Evolutionary conservation across 2,113 vertebrate genomes (phyloP).

Genomic region (Crocuta crocuta): DNA sequence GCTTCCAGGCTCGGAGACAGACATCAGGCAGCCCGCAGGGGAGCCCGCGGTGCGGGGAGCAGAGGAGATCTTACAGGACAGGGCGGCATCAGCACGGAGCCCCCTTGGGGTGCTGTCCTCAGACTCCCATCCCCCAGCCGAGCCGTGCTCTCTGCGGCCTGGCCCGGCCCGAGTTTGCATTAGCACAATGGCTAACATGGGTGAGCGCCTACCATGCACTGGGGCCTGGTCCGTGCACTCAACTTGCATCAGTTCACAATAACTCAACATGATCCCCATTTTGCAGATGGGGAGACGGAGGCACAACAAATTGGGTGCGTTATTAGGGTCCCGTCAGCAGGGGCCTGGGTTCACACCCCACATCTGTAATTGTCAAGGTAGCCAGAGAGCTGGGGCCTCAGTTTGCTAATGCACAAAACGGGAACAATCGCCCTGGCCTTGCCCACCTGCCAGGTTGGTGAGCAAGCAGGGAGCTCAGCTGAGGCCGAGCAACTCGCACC

Average conservation of each 20-base stretch:
- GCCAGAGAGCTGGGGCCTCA: neutral
- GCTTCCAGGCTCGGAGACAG: neutral
- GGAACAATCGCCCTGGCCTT: neutral
- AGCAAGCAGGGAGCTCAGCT: too few relatives aligned
- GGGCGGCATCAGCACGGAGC: fast-evolving
- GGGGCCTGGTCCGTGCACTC: neutral
- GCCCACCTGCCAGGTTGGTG: neutral
- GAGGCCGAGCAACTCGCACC: neutral
- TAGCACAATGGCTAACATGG: fast-evolving
- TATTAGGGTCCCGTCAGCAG: fast-evolving
- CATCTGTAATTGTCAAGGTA: neutral
- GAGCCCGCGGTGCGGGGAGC: fast-evolving
- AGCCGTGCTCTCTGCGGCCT: neutral
- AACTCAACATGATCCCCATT: neutral
- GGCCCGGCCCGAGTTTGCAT: neutral
- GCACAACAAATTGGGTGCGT: fast-evolving
- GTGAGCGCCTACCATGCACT: fast-evolving
- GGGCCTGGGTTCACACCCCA: neutral
- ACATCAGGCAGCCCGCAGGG: neutral
- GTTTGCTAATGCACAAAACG: neutral
- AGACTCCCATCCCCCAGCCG: neutral
- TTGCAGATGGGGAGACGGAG: neutral
- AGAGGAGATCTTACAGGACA: too few relatives aligned
- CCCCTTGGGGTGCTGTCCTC: neutral
- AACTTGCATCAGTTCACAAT: neutral